Conservation (phyloP, 2,113 vertebrate genomes). For the Prionailurus bengalensis region DNA sequence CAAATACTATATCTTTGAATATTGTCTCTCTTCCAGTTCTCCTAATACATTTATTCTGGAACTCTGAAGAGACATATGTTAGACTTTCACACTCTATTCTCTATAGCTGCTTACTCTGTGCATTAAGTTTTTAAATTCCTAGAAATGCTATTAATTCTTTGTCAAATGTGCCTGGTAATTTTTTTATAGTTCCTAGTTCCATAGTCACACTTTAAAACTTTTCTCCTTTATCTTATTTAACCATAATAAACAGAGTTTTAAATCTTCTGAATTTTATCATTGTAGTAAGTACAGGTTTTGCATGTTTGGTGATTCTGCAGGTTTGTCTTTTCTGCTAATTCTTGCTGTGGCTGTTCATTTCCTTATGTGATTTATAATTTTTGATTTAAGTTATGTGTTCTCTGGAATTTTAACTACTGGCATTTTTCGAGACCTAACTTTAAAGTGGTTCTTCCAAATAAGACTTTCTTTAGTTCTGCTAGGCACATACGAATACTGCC, state of each 20-base stretch:
- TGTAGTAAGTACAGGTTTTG: not conserved
- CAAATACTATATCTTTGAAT: not conserved
- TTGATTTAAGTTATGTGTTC: not conserved
- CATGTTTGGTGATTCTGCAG: not conserved
- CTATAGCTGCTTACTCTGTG: not conserved
- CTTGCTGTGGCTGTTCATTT: not conserved
- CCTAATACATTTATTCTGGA: not conserved
- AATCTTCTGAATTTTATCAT: not conserved
- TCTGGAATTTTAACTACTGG: not conserved
- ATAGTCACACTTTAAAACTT: not conserved
- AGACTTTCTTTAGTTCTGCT: conserved; percentile 22
- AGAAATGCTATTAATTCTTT: conserved; percentile 39
- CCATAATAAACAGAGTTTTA: not conserved
- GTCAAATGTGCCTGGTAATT: not conserved
- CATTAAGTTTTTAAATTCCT: not conserved
- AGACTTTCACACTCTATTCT: not conserved
- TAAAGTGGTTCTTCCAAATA: not conserved
- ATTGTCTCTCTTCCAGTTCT: not conserved
- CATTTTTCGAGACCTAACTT: not conserved
- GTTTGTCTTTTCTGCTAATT: not conserved
- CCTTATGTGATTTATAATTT: not conserved
- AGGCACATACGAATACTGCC: not conserved
- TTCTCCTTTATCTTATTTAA: not conserved
- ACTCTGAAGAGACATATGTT: not conserved
- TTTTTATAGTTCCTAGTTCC: not conserved